Conservation (phyloP, 2,113 vertebrate species). For the Strix aluco region DNA sequence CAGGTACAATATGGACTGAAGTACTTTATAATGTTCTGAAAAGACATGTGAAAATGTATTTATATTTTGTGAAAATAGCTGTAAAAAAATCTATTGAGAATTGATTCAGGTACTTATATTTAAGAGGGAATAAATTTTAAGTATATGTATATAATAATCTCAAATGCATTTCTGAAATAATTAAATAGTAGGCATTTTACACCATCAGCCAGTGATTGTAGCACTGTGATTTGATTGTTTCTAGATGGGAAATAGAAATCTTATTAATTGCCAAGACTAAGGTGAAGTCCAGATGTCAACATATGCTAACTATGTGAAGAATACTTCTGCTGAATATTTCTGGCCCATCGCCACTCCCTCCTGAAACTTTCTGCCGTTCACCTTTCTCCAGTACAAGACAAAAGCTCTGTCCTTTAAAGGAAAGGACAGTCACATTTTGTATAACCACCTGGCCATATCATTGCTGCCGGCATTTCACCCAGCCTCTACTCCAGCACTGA, state of each 20-base stretch:
- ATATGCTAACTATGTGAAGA: neutral
- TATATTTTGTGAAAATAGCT: neutral
- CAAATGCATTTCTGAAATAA: neutral
- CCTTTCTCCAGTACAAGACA: neutral
- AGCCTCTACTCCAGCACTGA: neutral
- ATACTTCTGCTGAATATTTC: neutral
- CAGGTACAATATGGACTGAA: neutral
- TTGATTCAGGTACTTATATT: neutral
- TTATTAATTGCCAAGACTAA: neutral
- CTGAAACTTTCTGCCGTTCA: neutral
- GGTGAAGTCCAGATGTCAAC: neutral
- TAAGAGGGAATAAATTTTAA: neutral
- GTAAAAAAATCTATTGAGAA: neutral
- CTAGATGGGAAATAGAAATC: slow-evolving; percentile 2
- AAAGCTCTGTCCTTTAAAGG: neutral
- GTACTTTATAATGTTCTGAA: neutral
- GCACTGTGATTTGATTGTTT: neutral
- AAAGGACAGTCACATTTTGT: neutral
- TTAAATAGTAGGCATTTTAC: neutral
- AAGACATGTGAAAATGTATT: neutral
- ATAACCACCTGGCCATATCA: neutral
- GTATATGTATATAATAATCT: neutral
- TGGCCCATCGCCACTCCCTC: neutral
- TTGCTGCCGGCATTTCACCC: neutral
- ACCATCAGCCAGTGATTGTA: neutral